Base-by-base conservation (phyloP, 2,888 invertebrate species). In the Protonemura montana region DNA sequence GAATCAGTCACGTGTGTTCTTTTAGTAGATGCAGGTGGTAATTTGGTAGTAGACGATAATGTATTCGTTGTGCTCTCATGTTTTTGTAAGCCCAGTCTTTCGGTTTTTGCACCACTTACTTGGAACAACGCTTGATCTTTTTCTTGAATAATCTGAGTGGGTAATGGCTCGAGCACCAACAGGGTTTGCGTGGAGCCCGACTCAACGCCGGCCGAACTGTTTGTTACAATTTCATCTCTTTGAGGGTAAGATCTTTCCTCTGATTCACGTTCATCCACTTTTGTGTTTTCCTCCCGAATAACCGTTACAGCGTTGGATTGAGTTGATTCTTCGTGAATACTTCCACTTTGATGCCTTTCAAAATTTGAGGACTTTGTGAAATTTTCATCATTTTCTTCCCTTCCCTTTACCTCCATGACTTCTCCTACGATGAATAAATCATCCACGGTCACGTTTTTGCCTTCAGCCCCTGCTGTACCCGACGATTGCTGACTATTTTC, bases 301-400 rank as follows among this genome's bases (percentile, higher is more conserved):
- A 21, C 59, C 59, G 59, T 21, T 21, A 59, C 59, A 21, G 21
- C 59, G 59, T 59, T 21, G 13, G 13, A 21, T 13, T 3, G 59
- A 10, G 59, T 21, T 13, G 59, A 59, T 16, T 1, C 21, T 10
- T 59, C 59, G 7, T 10, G 59, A 59, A 59, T 59, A 59, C 21
- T 59, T 10, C n/a, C 78, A 26, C 78, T 78, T 78, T 78, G 78
- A 25, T 78, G 78, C 28, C 78, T 78, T 28, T 78, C 78, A 78
- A 78, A 78, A 78, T 78, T 10, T 27, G 78, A 21, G 1, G 1
- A 2, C n/a, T 27, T 78, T 21, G 78, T 28, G 27, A 10, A 1
- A 28, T 28, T 78, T 27, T 10, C 26, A 2, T 25, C 78, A 78
- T 28, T 78, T 26, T 26, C 78, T 25, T 78, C 26, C 5, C 21